phyloP scores from a whole-genome alignment of 2,888 invertebrate species.

The Caenorhabditis angaria region DNA sequence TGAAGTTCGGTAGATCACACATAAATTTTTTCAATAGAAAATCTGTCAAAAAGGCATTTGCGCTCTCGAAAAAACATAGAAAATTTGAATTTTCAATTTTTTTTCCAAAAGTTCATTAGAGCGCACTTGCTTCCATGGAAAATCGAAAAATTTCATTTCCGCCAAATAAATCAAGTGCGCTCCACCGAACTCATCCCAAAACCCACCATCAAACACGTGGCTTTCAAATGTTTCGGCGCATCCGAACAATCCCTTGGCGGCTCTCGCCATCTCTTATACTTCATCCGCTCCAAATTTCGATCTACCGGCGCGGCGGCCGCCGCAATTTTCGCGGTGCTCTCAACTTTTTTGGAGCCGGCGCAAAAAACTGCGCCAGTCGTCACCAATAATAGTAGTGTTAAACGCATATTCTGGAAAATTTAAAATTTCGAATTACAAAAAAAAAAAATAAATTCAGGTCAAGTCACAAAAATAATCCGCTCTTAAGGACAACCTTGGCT shows the following conservation, averaged over 20 bases:
- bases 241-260: constrained; percentile 68
- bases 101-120: too few relatives aligned
- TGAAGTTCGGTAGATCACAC: too few relatives aligned
- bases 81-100: too few relatives aligned
- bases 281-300: constrained; percentile 26
- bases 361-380: not conserved
- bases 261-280: constrained; percentile 40
- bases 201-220: constrained; percentile 62
- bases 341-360: not conserved
- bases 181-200: not conserved
- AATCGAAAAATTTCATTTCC: too few relatives aligned
- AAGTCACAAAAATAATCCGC: not conserved
- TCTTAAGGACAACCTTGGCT: not conserved
- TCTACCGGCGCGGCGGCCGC: constrained; percentile 7
- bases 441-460: not conserved
- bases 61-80: too few relatives aligned
- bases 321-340: not conserved
- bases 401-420: not conserved
- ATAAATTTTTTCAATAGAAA: too few relatives aligned
- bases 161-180: too few relatives aligned
- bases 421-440: not conserved
- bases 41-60: too few relatives aligned
- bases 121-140: too few relatives aligned
- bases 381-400: not conserved
- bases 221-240: constrained; percentile 63